Evolutionary conservation across 2,888 invertebrate species (phyloP), one percentile per base, ranked within the genome.

Genomic region (Baccha elongata): DNA sequence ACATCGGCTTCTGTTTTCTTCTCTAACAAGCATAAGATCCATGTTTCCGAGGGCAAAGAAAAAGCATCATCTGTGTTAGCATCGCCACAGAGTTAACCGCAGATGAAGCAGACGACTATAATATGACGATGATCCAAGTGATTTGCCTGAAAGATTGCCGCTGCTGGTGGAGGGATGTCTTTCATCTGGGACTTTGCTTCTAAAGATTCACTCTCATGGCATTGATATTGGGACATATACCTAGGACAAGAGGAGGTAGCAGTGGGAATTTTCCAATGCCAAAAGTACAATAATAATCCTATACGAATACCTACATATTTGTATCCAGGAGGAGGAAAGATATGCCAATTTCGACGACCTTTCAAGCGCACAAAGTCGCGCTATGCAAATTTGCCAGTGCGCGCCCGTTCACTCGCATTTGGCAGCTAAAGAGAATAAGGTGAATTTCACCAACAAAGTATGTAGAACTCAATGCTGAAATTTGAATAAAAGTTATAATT

Each of bases 1-100:
- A 76, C 81, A 83, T 72, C 81, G 72, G 81, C 81, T 83, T 83
- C 81, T 83, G 81, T 83, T 83, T 83, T 75, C 75, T 68, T n/a
- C 75, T 72, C 72, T 67, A 83, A 83, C 76, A 83, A 83, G 81
- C 81, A 67, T 67, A 76, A 68, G 62, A 83, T 72, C 81, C 81
- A 75, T 83, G 81, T 83, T 83, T 76, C 48, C 32, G 19, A 67
- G 53, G 71, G 17, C 40, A 64, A 50, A 26, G 65, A 67, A 78
- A 35, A 64, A 64, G 50, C 75, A 72, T 62, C 64, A 32, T 1
- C 29, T n/a, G 8, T 32, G 55, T 10, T 58, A 53, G 60, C 55
- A 50, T 44, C 74, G n/a, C n/a, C n/a, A n/a, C 35, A 44, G 13
- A n/a, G 42, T 13, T 21, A 35, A 13, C 15, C 13, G 53, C 29